phyloP scores from a whole-genome alignment of 2,888 invertebrate genomes.

The Mesorhabditis spiculigera region DNA sequence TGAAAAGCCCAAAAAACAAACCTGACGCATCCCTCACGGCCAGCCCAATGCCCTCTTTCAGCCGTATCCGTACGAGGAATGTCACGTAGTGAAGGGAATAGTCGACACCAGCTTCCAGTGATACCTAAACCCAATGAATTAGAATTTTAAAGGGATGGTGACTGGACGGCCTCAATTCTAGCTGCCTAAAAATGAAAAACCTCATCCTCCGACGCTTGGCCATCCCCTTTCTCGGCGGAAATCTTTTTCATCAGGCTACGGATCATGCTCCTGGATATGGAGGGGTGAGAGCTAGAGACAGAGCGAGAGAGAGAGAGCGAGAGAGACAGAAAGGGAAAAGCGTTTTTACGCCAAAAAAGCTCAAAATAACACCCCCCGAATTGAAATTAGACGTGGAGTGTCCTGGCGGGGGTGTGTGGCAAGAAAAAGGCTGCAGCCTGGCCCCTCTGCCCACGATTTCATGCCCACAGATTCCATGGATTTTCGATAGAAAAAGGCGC shows the following conservation, averaged over 20 bases:
- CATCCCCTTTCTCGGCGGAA: constrained; percentile 19
- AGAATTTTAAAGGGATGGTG: not conserved
- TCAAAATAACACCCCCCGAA: not conserved
- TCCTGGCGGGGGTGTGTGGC: too few relatives aligned
- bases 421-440: too few relatives aligned
- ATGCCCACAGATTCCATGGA: too few relatives aligned
- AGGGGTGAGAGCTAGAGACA: constrained; percentile 8
- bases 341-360: constrained; percentile 2
- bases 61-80: constrained; percentile 47
- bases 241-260: constrained; percentile 15
- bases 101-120: not conserved
- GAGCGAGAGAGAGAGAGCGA: not conserved
- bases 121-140: not conserved
- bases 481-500: too few relatives aligned
- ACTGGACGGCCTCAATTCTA: not conserved
- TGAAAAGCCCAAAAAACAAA: constrained; percentile 10
- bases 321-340: constrained; percentile 7
- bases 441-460: too few relatives aligned
- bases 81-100: constrained; percentile 35
- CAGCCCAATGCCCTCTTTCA: constrained; percentile 52
- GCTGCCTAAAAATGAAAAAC: not conserved
- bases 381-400: too few relatives aligned
- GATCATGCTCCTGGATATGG: constrained; percentile 9
- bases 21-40: constrained; percentile 52
- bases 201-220: constrained; percentile 8